Conservation (phyloP, 2,888 invertebrate genomes). For the Phengaris arion region DNA sequence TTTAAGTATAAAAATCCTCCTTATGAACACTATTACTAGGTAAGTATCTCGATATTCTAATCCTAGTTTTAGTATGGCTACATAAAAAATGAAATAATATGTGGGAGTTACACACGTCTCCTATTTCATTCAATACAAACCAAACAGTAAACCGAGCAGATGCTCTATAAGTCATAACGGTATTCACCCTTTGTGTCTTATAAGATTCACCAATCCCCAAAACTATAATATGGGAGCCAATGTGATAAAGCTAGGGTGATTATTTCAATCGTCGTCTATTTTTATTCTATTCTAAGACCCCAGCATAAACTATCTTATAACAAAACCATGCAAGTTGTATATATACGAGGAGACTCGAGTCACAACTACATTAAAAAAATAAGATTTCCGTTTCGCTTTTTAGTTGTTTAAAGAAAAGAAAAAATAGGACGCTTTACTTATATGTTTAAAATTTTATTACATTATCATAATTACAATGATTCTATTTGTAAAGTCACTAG, state of each 20-base stretch:
- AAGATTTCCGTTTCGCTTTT: too few species aligned
- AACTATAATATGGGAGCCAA: neutral
- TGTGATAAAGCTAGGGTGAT: conserved; percentile 7
- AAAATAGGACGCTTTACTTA: neutral
- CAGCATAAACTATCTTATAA: neutral
- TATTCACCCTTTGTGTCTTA: conserved; percentile 23
- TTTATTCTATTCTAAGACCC: conserved; percentile 14
- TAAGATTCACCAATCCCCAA: conserved; percentile 23
- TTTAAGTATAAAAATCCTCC: neutral
- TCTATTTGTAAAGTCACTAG: neutral
- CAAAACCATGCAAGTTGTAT: neutral
- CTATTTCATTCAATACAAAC: neutral
- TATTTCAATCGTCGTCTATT: conserved; percentile 4
- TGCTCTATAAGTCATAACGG: conserved; percentile 22
- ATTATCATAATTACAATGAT: conserved; percentile 1
- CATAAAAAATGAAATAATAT: neutral
- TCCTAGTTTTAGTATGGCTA: neutral
- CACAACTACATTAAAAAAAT: too few species aligned
- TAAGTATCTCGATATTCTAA: neutral
- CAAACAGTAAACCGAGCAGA: conserved; percentile 13
- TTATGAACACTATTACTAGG: neutral
- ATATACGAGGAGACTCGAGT: neutral
- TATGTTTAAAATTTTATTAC: neutral
- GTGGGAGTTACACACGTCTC: neutral
- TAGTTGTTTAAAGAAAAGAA: too few species aligned